Conservation (phyloP, 2,113 vertebrate species). For the Pseudopipra pipra region DNA sequence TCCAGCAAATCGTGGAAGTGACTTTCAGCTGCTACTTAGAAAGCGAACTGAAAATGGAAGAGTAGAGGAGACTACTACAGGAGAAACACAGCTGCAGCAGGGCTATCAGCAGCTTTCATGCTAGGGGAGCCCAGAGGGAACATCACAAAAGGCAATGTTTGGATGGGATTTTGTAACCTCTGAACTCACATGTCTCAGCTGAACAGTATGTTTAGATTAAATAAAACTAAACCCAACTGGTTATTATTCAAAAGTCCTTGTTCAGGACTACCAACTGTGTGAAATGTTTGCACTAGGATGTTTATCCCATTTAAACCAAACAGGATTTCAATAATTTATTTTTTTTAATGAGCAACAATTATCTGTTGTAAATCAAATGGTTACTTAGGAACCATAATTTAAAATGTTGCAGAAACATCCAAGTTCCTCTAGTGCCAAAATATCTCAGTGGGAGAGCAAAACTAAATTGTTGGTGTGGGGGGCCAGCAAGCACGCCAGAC, state of each 20-base stretch:
- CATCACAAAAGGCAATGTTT: not conserved
- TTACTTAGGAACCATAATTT: slow-evolving; percentile 30
- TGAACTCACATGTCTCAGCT: not conserved
- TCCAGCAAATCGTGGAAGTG: not conserved
- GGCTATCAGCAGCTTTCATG: not conserved
- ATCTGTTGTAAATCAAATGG: slow-evolving; percentile 40
- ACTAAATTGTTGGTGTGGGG: not conserved
- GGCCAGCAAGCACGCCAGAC: not conserved
- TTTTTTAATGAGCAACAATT: slow-evolving; percentile 58
- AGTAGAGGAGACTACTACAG: not conserved
- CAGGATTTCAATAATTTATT: slow-evolving; percentile 46
- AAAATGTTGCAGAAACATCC: slow-evolving; percentile 5
- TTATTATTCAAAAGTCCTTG: slow-evolving; percentile 10
- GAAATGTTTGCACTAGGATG: slow-evolving; percentile 49
- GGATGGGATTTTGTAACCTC: not conserved
- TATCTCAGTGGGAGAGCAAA: not conserved
- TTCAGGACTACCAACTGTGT: slow-evolving; percentile 18
- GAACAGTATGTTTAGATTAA: not conserved
- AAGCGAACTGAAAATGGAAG: not conserved
- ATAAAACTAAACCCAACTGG: slow-evolving; percentile 21
- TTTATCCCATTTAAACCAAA: slow-evolving; percentile 58
- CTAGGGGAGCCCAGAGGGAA: not conserved
- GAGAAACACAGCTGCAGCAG: not conserved
- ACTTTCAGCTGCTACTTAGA: not conserved
- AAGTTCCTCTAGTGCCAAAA: slow-evolving; percentile 8